A percentile compares a stretch with the other conserved stretches of the same genome.
Evolutionary conservation across 2,113 vertebrate species (phyloP).

Genomic region (Sphyrna mokarran): DNA sequence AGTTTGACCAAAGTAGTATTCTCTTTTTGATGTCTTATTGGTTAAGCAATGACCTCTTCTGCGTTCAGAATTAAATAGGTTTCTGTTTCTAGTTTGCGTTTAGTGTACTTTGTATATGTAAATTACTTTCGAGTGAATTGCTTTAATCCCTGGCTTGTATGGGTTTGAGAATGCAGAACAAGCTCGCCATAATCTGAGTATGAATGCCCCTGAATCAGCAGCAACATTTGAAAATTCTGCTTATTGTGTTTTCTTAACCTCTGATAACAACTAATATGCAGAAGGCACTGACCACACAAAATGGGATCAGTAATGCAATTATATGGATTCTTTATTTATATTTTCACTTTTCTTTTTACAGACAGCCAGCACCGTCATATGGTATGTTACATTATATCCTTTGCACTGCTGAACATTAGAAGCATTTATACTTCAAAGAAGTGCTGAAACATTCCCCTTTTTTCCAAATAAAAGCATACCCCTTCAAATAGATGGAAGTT

Average conservation of each 20-base stretch:
- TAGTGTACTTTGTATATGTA: background rate
- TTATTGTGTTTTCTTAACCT: background rate
- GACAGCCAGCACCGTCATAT: background rate
- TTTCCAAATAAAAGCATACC: too few species aligned
- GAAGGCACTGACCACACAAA: background rate
- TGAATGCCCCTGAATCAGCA: background rate
- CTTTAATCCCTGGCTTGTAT: background rate
- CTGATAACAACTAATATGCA: background rate
- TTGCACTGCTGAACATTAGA: background rate
- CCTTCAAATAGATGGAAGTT: too few species aligned
- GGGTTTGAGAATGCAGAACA: background rate
- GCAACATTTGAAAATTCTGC: background rate
- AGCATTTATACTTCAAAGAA: background rate
- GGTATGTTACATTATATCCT: background rate
- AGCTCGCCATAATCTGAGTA: background rate
- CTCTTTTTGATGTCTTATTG: background rate
- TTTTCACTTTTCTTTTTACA: too few species aligned
- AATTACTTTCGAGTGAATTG: background rate
- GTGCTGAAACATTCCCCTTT: too few species aligned
- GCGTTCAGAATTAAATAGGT: background rate
- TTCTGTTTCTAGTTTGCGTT: background rate
- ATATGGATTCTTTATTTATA: background rate
- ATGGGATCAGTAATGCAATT: background rate
- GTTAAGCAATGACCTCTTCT: background rate
- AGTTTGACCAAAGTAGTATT: background rate